Base-by-base conservation (phyloP, 2,797 vertebrate genomes). In the Eleutherodactylus coqui region DNA sequence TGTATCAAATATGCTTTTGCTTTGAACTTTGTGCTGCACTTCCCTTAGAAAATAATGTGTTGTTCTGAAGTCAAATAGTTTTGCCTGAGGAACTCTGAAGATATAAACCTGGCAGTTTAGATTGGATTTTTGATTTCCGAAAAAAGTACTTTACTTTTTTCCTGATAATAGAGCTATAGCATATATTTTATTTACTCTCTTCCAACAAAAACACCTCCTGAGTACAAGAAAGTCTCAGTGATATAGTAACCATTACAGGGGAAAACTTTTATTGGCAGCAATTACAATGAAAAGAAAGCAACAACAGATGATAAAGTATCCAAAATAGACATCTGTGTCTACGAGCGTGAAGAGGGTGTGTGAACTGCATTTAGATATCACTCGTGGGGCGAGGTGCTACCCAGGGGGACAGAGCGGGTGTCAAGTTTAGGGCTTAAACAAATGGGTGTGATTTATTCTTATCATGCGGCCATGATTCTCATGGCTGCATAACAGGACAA, bases 61-160 rank as follows among this genome's bases (percentile, higher is more conserved):
- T 86, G 85, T 86, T 82, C 64, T 76, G 79, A 76, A 82, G 69
- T 86, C 73, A 86, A 86, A 86, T 67, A 62, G 79, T 67, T 86
- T 86, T 76, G 79, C 85, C 85, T 47, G 43, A 86, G 85, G 85
- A 64, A 27, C 27, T 76, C 85, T 77, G 43, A 67, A 81, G 70
- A 81, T 51, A 81, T 81, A 86, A 86, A 86, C 79, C 72, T 58
- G 27, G 85, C 77, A 34, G 72, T 75, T 76, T 67, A 86, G 85
- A 86, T 86, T 70, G 72, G 41, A 82, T 86, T 86, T 86, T 75
- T 77, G 43, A 86, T 77, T 86, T 82, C 19, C 69, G 72, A 70
- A 55, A 82, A 58, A 86, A 53, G 70, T 29, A 67, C 16, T 82
- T 49, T 83, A 62, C 29, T 72, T 78, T 77, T 55, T 78, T 43